phyloP scores from a whole-genome alignment of 37 sponge, comb jelly and placozoan genomes.

The Diacarnus erythraeanus region DNA sequence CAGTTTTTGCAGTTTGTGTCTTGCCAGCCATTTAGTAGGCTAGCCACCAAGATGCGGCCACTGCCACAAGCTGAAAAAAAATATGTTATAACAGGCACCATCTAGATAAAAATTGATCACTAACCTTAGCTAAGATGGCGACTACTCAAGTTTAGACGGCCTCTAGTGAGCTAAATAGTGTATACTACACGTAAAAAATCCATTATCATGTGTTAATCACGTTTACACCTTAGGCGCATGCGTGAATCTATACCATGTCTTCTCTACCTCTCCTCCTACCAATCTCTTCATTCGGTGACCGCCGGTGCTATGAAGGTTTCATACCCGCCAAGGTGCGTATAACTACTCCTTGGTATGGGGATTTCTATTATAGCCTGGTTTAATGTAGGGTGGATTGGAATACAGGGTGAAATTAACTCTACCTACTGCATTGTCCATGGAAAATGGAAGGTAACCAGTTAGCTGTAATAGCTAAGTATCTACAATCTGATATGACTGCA shows the following conservation, averaged over 20 bases:
- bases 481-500: too few relatives aligned
- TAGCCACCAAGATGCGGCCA: too few relatives aligned
- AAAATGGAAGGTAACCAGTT: slow-evolving; percentile 1
- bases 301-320: background rate
- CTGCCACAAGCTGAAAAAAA: too few relatives aligned
- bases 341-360: too few relatives aligned
- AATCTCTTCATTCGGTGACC: background rate
- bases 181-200: too few relatives aligned
- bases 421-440: background rate
- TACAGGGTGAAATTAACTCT: background rate
- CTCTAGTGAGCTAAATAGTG: too few relatives aligned
- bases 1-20: background rate
- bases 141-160: too few relatives aligned
- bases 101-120: too few relatives aligned
- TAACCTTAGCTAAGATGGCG: too few relatives aligned
- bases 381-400: background rate
- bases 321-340: background rate
- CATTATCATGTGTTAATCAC: background rate
- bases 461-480: background rate
- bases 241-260: background rate
- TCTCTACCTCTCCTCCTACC: background rate
- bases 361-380: too few relatives aligned
- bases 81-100: too few relatives aligned
- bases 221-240: background rate
- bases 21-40: too few relatives aligned